Evolutionary conservation across 1,140 invertebrate species (phyloP).

Genomic region (Anadara kagoshimensis): DNA sequence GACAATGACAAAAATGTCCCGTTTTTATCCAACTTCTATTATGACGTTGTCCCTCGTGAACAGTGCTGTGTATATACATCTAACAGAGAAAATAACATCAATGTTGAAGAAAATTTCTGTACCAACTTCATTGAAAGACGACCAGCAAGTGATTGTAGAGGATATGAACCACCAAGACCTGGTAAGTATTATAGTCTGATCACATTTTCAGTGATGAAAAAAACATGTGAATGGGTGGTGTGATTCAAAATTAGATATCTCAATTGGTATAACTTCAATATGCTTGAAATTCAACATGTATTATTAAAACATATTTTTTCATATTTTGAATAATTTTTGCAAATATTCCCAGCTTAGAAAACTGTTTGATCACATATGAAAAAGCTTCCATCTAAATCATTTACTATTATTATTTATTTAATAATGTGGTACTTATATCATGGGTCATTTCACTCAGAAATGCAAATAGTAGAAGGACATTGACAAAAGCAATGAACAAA

Average conservation of each 20-base stretch:
- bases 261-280: no score
- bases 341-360: no score
- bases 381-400: not conserved
- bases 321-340: no score
- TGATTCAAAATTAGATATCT: no score
- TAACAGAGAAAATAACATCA: not conserved
- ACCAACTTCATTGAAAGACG: conserved; percentile 7
- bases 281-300: no score
- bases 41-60: conserved; percentile 23
- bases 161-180: conserved; percentile 17
- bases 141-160: conserved; percentile 16
- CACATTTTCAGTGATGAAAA: no score
- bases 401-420: not conserved
- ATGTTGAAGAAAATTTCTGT: conserved; percentile 1
- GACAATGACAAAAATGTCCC: conserved; percentile 8
- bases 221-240: no score
- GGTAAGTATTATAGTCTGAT: no score
- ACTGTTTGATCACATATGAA: not conserved
- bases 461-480: no score
- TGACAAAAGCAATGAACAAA: no score
- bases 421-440: not conserved
- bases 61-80: conserved; percentile 24
- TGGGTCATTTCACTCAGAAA: not conserved
- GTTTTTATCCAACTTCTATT: conserved; percentile 27
- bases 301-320: no score